phyloP scores from a whole-genome alignment of 2,797 vertebrate species.

The Sus cebifrons region DNA sequence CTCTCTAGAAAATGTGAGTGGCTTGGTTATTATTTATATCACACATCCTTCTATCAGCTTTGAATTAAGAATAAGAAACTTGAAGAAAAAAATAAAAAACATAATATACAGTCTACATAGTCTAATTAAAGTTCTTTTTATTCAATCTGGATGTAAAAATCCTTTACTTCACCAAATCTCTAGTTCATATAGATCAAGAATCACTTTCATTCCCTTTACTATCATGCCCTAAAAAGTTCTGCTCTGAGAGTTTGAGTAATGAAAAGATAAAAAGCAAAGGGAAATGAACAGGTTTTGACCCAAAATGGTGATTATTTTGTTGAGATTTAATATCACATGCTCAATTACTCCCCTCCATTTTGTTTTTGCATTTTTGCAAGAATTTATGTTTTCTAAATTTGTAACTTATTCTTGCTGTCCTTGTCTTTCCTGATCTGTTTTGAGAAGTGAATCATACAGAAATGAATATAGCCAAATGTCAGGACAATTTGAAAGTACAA shows the following conservation, averaged over 20 bases:
- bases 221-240: not conserved
- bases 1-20: not conserved
- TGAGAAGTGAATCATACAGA: not conserved
- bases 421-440: not conserved
- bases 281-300: not conserved
- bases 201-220: not conserved
- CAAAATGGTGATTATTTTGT: not conserved
- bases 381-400: not conserved
- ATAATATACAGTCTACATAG: not conserved
- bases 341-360: not conserved
- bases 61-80: slow-evolving; percentile 3
- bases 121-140: not conserved
- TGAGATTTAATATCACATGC: not conserved
- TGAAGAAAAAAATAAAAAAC: not conserved
- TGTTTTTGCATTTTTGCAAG: not conserved
- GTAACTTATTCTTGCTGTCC: not conserved
- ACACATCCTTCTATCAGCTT: not conserved
- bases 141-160: not conserved
- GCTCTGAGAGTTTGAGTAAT: not conserved
- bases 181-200: not conserved
- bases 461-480: not conserved
- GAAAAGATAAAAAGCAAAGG: not conserved
- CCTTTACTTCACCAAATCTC: not conserved
- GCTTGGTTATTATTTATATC: not conserved
- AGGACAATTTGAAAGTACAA: not conserved